These are phyloP conservation scores for Acanthisitta chloris DNA, from an alignment of 2,113 vertebrate species.

Conservation along the genomic window DNA sequence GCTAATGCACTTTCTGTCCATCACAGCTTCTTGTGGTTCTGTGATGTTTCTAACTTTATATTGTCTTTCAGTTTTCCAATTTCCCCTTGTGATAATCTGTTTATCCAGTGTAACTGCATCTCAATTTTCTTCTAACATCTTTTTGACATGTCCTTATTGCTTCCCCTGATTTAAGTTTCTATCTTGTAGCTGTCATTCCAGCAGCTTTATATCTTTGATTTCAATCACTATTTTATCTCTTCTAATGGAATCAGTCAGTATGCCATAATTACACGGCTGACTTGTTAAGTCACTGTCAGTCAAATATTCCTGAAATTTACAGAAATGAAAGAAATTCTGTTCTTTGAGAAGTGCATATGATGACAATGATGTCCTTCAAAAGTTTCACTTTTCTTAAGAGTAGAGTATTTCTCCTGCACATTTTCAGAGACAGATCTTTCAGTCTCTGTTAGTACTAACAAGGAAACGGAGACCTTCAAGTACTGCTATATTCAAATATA, in stretches of 20 bases:
- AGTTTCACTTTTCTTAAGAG: background rate
- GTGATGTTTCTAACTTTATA: background rate
- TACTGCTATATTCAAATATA: background rate
- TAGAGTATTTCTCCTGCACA: background rate
- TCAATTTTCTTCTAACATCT: background rate
- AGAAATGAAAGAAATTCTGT: background rate
- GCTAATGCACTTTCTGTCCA: background rate
- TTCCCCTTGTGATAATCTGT: background rate
- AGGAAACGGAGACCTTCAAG: background rate
- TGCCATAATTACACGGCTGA: background rate
- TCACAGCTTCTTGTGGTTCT: background rate
- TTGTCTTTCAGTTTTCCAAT: background rate
- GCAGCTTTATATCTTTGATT: slow-evolving; percentile 32
- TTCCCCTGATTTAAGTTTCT: slow-evolving; percentile 13
- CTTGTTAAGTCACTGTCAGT: slow-evolving; percentile 38
- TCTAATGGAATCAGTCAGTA: slow-evolving; percentile 36
- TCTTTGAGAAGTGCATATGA: background rate
- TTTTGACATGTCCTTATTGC: slow-evolving; percentile 1
- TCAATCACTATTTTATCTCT: slow-evolving; percentile 18
- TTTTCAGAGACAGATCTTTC: background rate
- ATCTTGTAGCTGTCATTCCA: background rate
- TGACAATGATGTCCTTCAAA: background rate
- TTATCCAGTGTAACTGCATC: background rate
- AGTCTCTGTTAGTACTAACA: background rate
- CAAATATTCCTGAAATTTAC: background rate